Evolutionary conservation across 2,797 vertebrate species (phyloP).

Genomic region (Sebastes itinus): DNA sequence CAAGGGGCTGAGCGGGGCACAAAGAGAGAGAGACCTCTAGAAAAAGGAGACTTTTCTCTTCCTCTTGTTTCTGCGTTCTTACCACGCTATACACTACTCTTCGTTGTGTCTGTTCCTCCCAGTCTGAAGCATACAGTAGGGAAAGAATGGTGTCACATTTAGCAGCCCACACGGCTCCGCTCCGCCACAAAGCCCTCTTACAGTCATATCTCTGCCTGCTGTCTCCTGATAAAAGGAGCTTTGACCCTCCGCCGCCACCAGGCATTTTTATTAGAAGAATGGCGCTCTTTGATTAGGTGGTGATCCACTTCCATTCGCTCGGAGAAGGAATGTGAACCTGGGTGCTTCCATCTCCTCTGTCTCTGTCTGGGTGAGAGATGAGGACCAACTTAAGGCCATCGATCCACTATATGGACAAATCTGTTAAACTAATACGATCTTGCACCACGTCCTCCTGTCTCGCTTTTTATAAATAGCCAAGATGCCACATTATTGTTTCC

Average conservation of each 20-base stretch:
- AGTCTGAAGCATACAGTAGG: constrained; percentile 39
- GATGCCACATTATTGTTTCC: neutral
- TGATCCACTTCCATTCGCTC: constrained; percentile 62
- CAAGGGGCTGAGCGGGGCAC: constrained; percentile 26
- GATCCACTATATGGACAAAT: constrained; percentile 13
- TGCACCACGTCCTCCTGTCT: neutral
- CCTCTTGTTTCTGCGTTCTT: neutral
- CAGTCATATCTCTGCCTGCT: constrained; percentile 63
- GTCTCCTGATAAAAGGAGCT: constrained; percentile 70
- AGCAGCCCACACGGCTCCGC: constrained; percentile 60
- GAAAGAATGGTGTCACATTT: constrained; percentile 68
- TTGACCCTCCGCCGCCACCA: constrained; percentile 63
- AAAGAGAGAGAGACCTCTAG: neutral
- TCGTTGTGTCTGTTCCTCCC: constrained; percentile 24
- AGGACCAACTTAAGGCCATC: constrained; percentile 8
- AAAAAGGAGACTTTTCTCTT: constrained; percentile 5
- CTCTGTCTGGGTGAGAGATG: constrained; percentile 20
- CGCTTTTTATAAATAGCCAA: neutral
- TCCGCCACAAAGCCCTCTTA: constrained; percentile 70
- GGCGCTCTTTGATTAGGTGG: constrained; percentile 74
- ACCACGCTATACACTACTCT: constrained; percentile 7
- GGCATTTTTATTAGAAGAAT: constrained; percentile 76
- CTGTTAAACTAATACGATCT: neutral
- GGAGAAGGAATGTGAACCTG: constrained; percentile 44
- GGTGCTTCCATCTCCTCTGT: constrained; percentile 25